Conservation (phyloP, 2,888 invertebrate species). For the Mechanitis messenoides region DNA sequence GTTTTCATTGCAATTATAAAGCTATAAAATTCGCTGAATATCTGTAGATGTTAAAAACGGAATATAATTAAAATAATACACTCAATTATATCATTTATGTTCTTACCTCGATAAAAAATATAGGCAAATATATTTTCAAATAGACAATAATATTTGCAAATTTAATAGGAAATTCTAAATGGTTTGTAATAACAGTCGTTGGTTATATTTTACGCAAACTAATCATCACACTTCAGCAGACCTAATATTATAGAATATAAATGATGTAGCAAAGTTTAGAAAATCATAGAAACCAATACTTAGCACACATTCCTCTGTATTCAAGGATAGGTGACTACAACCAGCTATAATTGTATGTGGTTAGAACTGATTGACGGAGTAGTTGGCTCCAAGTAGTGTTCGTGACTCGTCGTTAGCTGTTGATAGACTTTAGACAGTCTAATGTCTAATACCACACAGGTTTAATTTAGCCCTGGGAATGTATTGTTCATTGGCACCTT, state of each 20-base stretch:
- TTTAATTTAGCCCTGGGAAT: constrained; percentile 12
- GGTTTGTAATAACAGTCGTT: neutral
- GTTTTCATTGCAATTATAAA: constrained; percentile 53
- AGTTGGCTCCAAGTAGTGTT: constrained; percentile 36
- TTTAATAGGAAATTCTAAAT: constrained; percentile 1
- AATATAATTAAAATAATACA: neutral
- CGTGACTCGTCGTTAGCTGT: constrained; percentile 32
- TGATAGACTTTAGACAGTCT: constrained; percentile 25
- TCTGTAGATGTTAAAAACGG: constrained; percentile 12
- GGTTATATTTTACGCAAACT: neutral
- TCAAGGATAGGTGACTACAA: constrained; percentile 31
- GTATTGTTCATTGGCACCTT: constrained; percentile 2
- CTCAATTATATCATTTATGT: too few relatives aligned
- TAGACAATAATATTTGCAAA: neutral
- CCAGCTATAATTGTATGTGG: constrained; percentile 33
- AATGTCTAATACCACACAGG: constrained; percentile 22
- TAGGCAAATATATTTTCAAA: neutral
- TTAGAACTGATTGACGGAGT: constrained; percentile 36
- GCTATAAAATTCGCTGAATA: constrained; percentile 45
- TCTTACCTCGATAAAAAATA: neutral
- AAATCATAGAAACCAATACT: constrained; percentile 24
- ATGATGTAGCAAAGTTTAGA: constrained; percentile 22
- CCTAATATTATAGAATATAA: constrained; percentile 9
- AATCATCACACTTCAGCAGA: neutral
- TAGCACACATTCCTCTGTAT: constrained; percentile 24